Percentiles rank a stretch among this genome's conserved stretches.
These are phyloP conservation scores for Polydrusus cervinus DNA, from an alignment of 2,888 invertebrate species.

Conservation along the genomic window DNA sequence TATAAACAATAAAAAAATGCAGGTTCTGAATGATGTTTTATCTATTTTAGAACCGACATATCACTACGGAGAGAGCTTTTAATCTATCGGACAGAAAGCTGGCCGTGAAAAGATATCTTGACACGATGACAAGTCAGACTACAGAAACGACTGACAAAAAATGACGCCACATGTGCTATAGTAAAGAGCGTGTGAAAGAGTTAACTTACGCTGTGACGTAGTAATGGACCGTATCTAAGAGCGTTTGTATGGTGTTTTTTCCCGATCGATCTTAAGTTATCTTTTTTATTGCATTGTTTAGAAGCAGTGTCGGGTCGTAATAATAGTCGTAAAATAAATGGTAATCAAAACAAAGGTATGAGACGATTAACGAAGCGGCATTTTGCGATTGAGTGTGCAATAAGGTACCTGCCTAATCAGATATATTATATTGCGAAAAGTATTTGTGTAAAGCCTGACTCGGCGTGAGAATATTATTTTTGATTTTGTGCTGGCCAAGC, in stretches of 20 bases:
- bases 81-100: constrained; percentile 59
- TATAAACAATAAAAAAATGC: constrained; percentile 4
- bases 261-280: constrained; percentile 42
- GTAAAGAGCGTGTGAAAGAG: constrained; percentile 64
- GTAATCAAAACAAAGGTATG: constrained; percentile 12
- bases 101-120: constrained; percentile 62
- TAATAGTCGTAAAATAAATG: neutral
- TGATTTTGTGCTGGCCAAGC: no score
- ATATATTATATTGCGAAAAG: neutral
- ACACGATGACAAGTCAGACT: constrained; percentile 61
- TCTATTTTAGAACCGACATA: constrained; percentile 48
- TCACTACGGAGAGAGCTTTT: constrained; percentile 53
- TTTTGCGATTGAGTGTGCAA: neutral
- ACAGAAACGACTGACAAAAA: constrained; percentile 55
- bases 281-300: constrained; percentile 36
- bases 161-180: constrained; percentile 62
- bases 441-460: neutral
- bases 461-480: neutral
- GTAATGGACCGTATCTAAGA: constrained; percentile 58
- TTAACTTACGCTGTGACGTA: constrained; percentile 59
- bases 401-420: neutral
- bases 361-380: neutral
- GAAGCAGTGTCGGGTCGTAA: constrained; percentile 1
- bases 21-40: constrained; percentile 20
- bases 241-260: constrained; percentile 48